Base-by-base conservation (phyloP, 2,113 vertebrate genomes). In the Microtus ochrogaster region DNA sequence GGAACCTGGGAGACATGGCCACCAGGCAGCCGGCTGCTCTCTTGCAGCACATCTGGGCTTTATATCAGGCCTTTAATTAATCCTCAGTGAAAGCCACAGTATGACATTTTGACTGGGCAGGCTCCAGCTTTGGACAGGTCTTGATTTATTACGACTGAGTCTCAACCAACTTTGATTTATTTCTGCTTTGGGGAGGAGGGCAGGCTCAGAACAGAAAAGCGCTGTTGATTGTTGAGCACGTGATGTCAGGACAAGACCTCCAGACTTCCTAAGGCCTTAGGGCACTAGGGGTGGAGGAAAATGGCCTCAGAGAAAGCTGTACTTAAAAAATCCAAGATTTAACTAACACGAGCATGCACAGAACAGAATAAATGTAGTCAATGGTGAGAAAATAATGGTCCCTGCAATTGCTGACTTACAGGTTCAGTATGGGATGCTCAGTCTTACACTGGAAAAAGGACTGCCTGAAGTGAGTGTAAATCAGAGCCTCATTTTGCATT, bases 51-150 rank as follows among this genome's bases (percentile, higher is more conserved):
- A 99, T 99, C 99, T 99, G 99, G 99, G 99, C 99, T 99, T 99
- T 99, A 99, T 99, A 99, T 99, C 99, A 99, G 99, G 98, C 99
- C 99, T 99, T 99, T 99, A 99, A 99, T 99, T 99, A 99, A 99
- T 99, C 99, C 99, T 99, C 99, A 99, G 99, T 99, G 99, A 99
- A 99, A 99, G 99, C 99, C 99, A 99, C 99, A 98, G 99, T 99
- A 99, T 99, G 99, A 99, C 99, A 99, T 99, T 99, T 99, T 99
- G 99, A 99, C 99, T 99, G 99, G 99, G 99, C 99, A 99, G 99
- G 99, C 99, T 99, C 99, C 99, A 99, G 99, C 99, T 99, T 99
- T 99, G 99, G 99, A 99, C 99, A 99, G 98, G 98, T 98, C 99
- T 99, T 99, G 99, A 99, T 99, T 99, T 99, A 99, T 99, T 99